A percentile compares a stretch with the other conserved stretches of the same genome.
phyloP scores from a whole-genome alignment of 2,113 vertebrate species.

The Melanerpes formicivorus region DNA sequence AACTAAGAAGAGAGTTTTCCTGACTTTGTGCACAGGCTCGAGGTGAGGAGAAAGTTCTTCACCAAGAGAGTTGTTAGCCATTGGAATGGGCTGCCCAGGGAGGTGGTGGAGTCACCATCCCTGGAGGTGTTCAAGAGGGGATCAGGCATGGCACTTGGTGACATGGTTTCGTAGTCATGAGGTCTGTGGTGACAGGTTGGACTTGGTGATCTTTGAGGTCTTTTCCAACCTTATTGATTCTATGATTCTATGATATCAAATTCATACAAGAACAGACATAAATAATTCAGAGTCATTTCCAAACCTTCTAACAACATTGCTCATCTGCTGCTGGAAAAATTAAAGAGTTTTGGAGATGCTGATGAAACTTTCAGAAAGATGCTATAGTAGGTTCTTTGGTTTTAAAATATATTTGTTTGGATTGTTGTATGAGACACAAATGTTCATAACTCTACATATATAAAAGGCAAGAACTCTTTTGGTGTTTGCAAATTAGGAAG shows the following conservation, averaged over 20 bases:
- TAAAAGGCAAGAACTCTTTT: background rate
- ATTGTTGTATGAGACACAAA: background rate
- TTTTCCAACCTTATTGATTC: too few species aligned
- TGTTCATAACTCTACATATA: background rate
- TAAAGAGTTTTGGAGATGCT: background rate
- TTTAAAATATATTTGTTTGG: background rate
- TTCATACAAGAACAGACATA: background rate
- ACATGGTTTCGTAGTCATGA: too few species aligned
- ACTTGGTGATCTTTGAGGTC: too few species aligned
- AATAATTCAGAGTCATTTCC: background rate
- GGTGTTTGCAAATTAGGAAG: background rate
- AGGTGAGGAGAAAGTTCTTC: too few species aligned
- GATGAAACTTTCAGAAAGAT: background rate
- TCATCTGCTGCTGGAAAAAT: background rate
- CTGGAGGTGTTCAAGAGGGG: too few species aligned
- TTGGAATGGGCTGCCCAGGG: too few species aligned
- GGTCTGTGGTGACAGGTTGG: too few species aligned
- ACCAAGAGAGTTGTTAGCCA: too few species aligned
- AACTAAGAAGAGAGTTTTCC: background rate
- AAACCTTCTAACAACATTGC: background rate
- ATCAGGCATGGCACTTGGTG: too few species aligned
- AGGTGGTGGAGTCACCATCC: too few species aligned
- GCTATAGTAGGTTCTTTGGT: background rate
- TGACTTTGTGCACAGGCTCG: background rate
- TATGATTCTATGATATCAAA: background rate